Evolutionary conservation across 2,888 invertebrate genomes (phyloP).

Genomic region (Acheta domesticus): DNA sequence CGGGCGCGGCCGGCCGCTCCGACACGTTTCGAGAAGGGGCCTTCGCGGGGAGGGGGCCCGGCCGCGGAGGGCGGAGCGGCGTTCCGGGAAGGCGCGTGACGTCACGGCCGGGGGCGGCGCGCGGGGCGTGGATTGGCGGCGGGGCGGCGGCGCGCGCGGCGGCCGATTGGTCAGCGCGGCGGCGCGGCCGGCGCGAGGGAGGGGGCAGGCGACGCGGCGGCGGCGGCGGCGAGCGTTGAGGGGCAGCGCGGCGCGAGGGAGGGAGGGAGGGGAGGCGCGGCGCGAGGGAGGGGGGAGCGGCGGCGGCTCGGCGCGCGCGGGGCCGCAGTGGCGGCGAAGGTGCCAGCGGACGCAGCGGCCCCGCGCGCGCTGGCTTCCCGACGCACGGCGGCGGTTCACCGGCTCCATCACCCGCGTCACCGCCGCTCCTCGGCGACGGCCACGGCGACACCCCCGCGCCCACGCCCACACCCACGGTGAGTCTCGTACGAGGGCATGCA

Average conservation of each 20-base stretch:
- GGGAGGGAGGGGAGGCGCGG: neutral
- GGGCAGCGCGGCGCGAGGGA: neutral
- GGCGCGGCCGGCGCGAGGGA: neutral
- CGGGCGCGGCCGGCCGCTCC: constrained; percentile 23
- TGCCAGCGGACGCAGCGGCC: neutral
- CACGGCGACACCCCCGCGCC: too few relatives aligned
- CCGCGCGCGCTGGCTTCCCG: neutral
- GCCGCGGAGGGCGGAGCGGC: neutral
- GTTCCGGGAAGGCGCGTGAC: constrained; percentile 27
- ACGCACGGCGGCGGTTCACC: neutral
- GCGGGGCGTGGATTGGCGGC: constrained; percentile 24
- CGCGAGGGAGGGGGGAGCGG: neutral
- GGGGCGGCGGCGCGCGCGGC: neutral
- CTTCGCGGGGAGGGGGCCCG: neutral
- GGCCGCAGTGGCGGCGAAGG: constrained; percentile 11
- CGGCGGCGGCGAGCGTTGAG: neutral
- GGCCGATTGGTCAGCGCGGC: neutral
- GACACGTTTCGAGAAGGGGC: constrained; percentile 28
- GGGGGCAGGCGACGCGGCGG: neutral
- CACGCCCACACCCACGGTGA: neutral
- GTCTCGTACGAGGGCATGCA: neutral
- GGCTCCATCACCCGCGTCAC: neutral
- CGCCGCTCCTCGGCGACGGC: neutral
- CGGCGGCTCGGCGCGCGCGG: neutral
- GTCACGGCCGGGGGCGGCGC: neutral